A percentile compares a stretch with the other conserved stretches of the same genome.
Evolutionary conservation across 1,140 invertebrate species (phyloP).

Genomic region (Wiebesia pumilae): DNA sequence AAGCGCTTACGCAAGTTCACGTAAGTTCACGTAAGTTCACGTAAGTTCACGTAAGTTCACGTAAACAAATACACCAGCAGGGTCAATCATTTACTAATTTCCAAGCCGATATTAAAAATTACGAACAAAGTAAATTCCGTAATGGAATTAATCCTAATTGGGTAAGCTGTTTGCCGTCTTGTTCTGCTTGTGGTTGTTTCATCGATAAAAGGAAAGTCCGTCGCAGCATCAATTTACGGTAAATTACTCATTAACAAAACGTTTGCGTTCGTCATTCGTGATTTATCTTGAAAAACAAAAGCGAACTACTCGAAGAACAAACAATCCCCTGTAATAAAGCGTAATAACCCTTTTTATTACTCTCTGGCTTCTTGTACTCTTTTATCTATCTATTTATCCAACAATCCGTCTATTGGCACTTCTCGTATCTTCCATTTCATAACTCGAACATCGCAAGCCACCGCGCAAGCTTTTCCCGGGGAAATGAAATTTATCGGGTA

Average conservation of each 20-base stretch:
- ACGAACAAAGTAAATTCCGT: no score
- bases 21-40: no score
- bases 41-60: no score
- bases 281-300: background rate
- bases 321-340: background rate
- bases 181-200: background rate
- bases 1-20: no score
- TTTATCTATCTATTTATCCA: background rate
- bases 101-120: no score
- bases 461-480: background rate
- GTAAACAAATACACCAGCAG: no score
- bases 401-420: background rate
- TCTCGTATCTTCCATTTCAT: background rate
- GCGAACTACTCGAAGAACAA: background rate
- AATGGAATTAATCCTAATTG: no score
- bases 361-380: background rate
- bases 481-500: conserved; percentile 30
- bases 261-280: background rate
- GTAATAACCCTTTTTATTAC: background rate
- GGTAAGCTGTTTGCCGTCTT: no score
- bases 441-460: background rate
- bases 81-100: no score
- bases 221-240: background rate
- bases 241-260: background rate
- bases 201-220: background rate